Percentiles rank a stretch among this genome's conserved stretches.
Conservation (phyloP, 2,797 vertebrate species). For the Malurus leucopterus region DNA sequence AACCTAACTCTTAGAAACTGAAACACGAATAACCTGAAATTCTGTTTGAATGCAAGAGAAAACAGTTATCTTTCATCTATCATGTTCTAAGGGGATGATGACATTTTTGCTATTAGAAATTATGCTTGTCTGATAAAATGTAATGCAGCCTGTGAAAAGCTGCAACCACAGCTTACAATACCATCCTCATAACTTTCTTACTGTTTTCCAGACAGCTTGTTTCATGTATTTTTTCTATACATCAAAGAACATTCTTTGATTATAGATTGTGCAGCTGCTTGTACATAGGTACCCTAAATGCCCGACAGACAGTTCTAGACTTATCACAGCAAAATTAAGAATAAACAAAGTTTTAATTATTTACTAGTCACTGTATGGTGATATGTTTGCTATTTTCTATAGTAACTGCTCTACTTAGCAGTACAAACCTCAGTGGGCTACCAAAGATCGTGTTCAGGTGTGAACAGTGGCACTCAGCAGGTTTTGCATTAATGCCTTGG, state of each 20-base stretch:
- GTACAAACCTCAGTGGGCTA: neutral
- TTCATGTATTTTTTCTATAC: neutral
- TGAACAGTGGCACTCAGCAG: neutral
- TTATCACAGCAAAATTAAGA: neutral
- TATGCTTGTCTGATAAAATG: neutral
- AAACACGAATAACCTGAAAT: neutral
- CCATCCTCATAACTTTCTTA: neutral
- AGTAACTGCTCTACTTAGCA: neutral
- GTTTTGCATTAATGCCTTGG: neutral
- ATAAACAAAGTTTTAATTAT: neutral
- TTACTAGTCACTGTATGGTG: neutral
- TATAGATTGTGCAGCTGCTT: neutral
- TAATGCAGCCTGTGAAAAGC: neutral
- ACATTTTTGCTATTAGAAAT: conserved; percentile 13
- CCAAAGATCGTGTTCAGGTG: neutral
- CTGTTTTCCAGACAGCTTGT: neutral
- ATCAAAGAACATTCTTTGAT: neutral
- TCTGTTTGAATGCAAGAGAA: neutral
- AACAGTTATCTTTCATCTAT: neutral
- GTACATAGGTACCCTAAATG: neutral
- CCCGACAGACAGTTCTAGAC: neutral
- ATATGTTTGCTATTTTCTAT: neutral
- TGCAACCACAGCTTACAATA: neutral
- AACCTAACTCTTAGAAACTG: neutral
- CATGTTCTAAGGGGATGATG: neutral